phyloP scores from a whole-genome alignment of 2,113 vertebrate species.

The Gracilinanus agilis region DNA sequence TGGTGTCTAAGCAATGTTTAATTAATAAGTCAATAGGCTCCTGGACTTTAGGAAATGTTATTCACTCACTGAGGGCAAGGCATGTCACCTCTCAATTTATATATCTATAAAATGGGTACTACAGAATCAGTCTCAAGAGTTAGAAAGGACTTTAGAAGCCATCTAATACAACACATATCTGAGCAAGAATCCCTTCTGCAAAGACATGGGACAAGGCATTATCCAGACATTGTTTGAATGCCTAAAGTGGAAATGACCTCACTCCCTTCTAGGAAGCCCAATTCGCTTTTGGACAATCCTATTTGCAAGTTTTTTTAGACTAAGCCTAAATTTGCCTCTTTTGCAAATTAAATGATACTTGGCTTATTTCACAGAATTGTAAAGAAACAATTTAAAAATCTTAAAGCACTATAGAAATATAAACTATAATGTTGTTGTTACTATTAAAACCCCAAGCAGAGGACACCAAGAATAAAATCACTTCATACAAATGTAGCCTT shows the following conservation, averaged over 20 bases:
- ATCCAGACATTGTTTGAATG: too few species aligned
- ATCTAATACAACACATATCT: neutral
- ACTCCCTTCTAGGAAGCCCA: too few species aligned
- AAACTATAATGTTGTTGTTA: neutral
- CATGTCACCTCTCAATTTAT: neutral
- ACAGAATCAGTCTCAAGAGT: neutral
- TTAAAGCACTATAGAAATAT: neutral
- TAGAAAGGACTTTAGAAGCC: neutral
- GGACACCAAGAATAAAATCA: neutral
- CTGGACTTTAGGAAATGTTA: neutral
- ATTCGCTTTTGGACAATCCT: neutral
- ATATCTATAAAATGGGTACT: neutral
- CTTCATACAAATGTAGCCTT: neutral
- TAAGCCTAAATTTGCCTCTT: neutral
- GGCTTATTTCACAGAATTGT: neutral
- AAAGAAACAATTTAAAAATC: neutral
- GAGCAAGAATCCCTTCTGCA: too few species aligned
- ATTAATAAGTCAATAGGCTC: neutral
- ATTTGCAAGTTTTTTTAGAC: neutral
- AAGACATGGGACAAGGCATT: too few species aligned
- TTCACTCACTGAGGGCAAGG: neutral
- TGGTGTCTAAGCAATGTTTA: neutral
- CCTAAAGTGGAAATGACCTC: too few species aligned
- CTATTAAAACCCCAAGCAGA: neutral
- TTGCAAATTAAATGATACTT: neutral